Conservation (phyloP, 2,113 vertebrate species). For the Passer montanus region DNA sequence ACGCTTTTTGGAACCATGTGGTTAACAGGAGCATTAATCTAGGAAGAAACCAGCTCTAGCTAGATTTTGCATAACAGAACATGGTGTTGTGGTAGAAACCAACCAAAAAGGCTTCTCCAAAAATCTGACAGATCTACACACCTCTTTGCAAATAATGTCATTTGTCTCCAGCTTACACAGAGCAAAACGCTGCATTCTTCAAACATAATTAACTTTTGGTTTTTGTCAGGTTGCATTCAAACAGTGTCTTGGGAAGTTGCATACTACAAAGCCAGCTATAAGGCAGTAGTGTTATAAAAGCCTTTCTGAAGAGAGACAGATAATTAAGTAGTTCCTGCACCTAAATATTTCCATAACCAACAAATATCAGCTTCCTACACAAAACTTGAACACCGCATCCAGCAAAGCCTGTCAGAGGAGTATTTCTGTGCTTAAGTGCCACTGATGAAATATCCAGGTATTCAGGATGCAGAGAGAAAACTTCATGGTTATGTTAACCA, state of each 20-base stretch:
- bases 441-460: neutral
- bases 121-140: neutral
- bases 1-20: accelerated
- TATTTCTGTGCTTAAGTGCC: neutral
- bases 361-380: neutral
- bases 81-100: neutral
- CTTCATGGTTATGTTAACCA: neutral
- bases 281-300: neutral
- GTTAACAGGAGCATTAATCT: neutral
- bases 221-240: neutral
- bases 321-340: neutral
- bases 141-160: neutral
- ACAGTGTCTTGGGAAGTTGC: neutral
- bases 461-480: neutral
- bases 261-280: neutral
- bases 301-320: neutral
- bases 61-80: neutral
- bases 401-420: neutral
- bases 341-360: neutral
- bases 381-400: neutral
- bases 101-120: neutral
- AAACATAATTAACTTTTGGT: neutral
- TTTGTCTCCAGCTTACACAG: neutral
- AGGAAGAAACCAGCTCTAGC: neutral
- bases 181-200: neutral